A percentile compares a stretch with the other conserved stretches of the same genome.
phyloP scores from a whole-genome alignment of 2,113 vertebrate genomes.

The Mesocricetus auratus region DNA sequence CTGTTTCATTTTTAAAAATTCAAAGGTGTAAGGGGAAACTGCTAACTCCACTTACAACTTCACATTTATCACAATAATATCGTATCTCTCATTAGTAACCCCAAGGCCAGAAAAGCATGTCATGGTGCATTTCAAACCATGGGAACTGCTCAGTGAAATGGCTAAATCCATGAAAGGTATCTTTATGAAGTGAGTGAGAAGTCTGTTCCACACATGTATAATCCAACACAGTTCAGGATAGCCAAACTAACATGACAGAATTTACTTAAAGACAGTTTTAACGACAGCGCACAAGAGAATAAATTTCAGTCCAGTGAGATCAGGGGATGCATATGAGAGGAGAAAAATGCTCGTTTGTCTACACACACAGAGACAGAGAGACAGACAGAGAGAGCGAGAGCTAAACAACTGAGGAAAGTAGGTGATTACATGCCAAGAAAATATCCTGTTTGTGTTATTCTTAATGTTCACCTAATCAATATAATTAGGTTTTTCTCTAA shows the following conservation, averaged over 20 bases:
- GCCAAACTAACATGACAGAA: not conserved
- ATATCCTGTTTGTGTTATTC: too few species aligned
- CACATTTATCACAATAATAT: not conserved
- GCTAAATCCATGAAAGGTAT: not conserved
- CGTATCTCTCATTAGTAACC: not conserved
- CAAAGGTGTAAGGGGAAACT: not conserved
- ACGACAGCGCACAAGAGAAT: too few species aligned
- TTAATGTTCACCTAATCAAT: too few species aligned
- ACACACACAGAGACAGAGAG: too few species aligned
- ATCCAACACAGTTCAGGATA: not conserved
- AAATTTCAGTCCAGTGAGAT: too few species aligned
- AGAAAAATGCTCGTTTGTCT: too few species aligned
- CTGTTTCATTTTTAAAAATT: not conserved
- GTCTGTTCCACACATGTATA: not conserved
- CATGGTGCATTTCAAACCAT: not conserved
- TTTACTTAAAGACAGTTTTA: too few species aligned
- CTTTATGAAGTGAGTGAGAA: not conserved
- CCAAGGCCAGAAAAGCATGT: not conserved
- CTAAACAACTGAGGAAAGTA: too few species aligned
- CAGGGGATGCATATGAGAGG: too few species aligned
- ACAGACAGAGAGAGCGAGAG: too few species aligned
- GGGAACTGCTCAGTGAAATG: not conserved
- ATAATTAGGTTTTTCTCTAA: too few species aligned
- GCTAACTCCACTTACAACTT: not conserved
- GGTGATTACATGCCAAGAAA: too few species aligned